phyloP scores from a whole-genome alignment of 2,888 invertebrate species.

The Coecobrya sp. region DNA sequence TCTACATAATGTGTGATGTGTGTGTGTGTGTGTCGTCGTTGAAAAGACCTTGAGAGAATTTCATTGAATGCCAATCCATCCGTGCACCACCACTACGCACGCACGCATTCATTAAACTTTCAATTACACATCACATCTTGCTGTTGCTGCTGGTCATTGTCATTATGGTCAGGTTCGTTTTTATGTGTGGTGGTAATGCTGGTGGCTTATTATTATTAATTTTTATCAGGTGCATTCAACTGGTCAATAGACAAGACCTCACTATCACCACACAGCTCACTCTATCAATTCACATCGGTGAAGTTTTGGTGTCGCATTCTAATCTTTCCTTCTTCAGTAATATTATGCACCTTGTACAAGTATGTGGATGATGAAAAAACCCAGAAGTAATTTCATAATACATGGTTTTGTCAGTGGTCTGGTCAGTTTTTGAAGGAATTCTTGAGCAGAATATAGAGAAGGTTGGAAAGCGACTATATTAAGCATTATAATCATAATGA shows the following conservation, averaged over 20 bases:
- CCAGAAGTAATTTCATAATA: slow-evolving; percentile 64
- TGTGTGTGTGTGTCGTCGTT: neutral
- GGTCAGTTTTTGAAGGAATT: slow-evolving; percentile 67
- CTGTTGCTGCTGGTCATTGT: slow-evolving; percentile 13
- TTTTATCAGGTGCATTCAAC: slow-evolving; percentile 24
- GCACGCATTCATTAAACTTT: slow-evolving; percentile 37
- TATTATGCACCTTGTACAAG: no score
- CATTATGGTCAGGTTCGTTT: slow-evolving; percentile 46
- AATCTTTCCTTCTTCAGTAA: no score
- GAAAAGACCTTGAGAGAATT: slow-evolving; percentile 46
- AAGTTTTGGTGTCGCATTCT: no score
- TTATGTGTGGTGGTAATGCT: neutral
- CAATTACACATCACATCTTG: slow-evolving; percentile 18
- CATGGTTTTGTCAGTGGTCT: slow-evolving; percentile 59
- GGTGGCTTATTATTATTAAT: slow-evolving; percentile 19
- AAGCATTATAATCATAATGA: slow-evolving; percentile 22
- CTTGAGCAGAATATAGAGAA: neutral
- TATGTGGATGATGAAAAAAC: slow-evolving; percentile 5
- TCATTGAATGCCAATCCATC: slow-evolving; percentile 61
- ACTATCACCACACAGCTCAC: neutral
- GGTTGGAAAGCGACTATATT: neutral
- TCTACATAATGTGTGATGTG: neutral
- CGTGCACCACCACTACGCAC: slow-evolving; percentile 27
- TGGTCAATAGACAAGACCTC: neutral
- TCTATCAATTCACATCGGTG: neutral